These are phyloP conservation scores for Pristionchus fissidentatus DNA, from an alignment of 2,888 invertebrate species.

Conservation along the genomic window DNA sequence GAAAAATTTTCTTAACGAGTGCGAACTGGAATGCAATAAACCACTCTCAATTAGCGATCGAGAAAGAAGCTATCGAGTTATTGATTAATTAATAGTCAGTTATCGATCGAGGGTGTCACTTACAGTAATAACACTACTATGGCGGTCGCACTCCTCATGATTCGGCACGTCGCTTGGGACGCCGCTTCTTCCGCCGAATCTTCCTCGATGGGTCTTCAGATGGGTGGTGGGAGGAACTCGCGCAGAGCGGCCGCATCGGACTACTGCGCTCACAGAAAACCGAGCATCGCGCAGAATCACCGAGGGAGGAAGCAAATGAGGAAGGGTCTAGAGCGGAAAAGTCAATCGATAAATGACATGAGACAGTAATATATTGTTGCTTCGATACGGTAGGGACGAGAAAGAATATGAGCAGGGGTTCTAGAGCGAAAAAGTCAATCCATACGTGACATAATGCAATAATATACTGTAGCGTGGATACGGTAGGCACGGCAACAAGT, in stretches of 20 bases:
- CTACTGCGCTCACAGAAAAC: slow-evolving; percentile 20
- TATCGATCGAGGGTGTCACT: background rate
- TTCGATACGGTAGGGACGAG: background rate
- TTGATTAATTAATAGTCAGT: background rate
- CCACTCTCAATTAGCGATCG: background rate
- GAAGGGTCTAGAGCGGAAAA: background rate
- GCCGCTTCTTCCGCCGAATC: background rate
- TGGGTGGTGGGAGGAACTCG: slow-evolving; percentile 23
- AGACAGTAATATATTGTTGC: too few species aligned
- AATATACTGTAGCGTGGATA: too few species aligned
- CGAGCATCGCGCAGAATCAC: too few species aligned
- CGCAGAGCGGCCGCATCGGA: slow-evolving; percentile 25
- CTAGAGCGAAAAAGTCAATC: too few species aligned
- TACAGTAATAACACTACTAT: background rate
- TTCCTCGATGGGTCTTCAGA: background rate
- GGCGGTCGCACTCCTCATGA: background rate
- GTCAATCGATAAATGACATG: background rate
- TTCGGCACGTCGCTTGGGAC: too few species aligned
- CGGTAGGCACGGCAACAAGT: too few species aligned
- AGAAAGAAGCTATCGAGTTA: background rate
- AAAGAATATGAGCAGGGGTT: background rate
- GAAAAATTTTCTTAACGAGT: too few species aligned
- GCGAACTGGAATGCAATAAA: too few species aligned
- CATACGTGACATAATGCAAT: too few species aligned
- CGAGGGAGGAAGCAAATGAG: too few species aligned